A percentile compares a stretch with the other conserved stretches of the same genome.
Conservation (phyloP, 2,888 invertebrate genomes). For the Hypselothyrea guttata region DNA sequence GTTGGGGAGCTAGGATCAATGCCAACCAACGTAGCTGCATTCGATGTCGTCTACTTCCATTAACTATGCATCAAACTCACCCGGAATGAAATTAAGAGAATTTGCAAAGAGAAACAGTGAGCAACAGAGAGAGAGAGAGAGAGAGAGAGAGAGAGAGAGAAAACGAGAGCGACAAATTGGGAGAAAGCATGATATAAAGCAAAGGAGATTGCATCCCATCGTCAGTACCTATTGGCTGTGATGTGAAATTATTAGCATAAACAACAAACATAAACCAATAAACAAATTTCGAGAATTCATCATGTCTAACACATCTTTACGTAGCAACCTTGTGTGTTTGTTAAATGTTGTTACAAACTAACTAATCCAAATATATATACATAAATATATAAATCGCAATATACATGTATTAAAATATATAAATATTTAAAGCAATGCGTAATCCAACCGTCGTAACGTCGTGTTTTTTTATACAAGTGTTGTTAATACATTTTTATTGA, state of each 20-base stretch:
- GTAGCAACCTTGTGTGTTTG: conserved; percentile 44
- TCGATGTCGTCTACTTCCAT: conserved; percentile 1
- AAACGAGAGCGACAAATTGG: conserved; percentile 3
- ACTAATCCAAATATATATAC: conserved; percentile 11
- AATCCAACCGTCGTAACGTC: conserved; percentile 69
- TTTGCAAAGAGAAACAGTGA: neutral
- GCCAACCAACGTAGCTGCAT: conserved; percentile 19
- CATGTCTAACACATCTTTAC: conserved; percentile 38
- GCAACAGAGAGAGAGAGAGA: conserved; percentile 1
- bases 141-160: neutral
- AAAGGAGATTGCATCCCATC: conserved; percentile 65
- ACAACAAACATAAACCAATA: conserved; percentile 31
- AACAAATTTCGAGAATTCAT: conserved; percentile 31
- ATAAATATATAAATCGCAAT: conserved; percentile 17
- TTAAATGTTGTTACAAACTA: conserved; percentile 45
- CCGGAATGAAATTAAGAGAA: neutral
- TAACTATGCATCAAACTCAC: neutral
- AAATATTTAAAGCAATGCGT: conserved; percentile 42
- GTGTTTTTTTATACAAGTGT: conserved; percentile 79
- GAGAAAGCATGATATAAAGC: conserved; percentile 8
- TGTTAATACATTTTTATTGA: conserved; percentile 73
- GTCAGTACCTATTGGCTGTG: conserved; percentile 81
- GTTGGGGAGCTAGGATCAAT: conserved; percentile 41
- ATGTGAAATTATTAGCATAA: conserved; percentile 74
- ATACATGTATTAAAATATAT: conserved; percentile 17